phyloP scores from a whole-genome alignment of 2,888 invertebrate genomes.

The Zonitis immaculata region DNA sequence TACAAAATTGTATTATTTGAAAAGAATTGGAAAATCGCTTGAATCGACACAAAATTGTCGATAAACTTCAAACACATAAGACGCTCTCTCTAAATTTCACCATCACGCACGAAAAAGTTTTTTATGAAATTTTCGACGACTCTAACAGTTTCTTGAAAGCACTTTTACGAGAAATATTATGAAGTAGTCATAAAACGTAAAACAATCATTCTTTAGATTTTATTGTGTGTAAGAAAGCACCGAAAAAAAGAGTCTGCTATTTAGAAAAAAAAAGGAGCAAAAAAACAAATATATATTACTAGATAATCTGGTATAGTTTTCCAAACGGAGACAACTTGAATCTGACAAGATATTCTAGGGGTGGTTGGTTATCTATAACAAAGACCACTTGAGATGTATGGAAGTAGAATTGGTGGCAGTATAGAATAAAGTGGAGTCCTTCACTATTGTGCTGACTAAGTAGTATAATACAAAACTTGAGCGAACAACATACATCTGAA shows the following conservation, averaged over 20 bases:
- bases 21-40: not conserved
- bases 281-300: no score
- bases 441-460: conserved; percentile 32
- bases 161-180: not conserved
- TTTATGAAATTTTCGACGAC: conserved; percentile 9
- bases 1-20: no score
- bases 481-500: conserved; percentile 23
- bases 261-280: no score
- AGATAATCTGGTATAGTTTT: not conserved
- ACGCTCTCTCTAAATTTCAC: conserved; percentile 14
- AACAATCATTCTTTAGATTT: not conserved
- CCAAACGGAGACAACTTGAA: not conserved
- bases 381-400: conserved; percentile 27
- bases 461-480: conserved; percentile 26
- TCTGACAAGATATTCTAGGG: not conserved
- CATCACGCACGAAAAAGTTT: conserved; percentile 23
- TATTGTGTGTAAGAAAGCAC: not conserved
- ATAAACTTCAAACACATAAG: conserved; percentile 21
- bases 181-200: not conserved
- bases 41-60: conserved; percentile 12
- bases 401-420: conserved; percentile 24
- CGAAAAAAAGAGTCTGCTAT: no score
- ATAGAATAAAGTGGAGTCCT: conserved; percentile 22
- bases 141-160: not conserved
- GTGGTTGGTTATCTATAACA: conserved; percentile 16